These are phyloP conservation scores for Solen grandis DNA, from an alignment of 1,140 invertebrate species.

Conservation along the genomic window DNA sequence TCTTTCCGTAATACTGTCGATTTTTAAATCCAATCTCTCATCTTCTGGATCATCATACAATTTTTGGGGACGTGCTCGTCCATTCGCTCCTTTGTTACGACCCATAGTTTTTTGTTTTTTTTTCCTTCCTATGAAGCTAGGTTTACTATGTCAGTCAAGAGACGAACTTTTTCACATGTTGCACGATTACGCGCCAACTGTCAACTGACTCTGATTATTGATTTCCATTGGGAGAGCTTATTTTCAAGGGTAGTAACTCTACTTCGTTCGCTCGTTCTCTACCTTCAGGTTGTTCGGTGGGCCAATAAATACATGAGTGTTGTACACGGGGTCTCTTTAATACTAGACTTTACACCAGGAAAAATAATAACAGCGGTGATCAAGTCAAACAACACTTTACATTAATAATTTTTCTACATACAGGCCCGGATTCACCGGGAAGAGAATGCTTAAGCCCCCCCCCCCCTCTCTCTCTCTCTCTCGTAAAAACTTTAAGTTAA, in stretches of 20 bases:
- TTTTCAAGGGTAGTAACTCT: not conserved
- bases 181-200: constrained; percentile 46
- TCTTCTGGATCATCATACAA: constrained; percentile 73
- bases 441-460: no score
- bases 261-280: no score
- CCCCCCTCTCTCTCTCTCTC: no score
- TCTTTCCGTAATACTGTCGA: constrained; percentile 70
- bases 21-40: constrained; percentile 73
- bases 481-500: no score
- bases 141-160: not conserved
- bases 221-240: constrained; percentile 41
- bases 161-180: constrained; percentile 39
- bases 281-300: no score
- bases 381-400: no score
- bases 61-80: constrained; percentile 64
- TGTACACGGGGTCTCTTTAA: no score
- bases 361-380: no score
- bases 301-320: no score
- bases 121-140: not conserved
- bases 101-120: constrained; percentile 16
- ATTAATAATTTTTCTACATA: no score
- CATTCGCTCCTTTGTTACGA: constrained; percentile 30
- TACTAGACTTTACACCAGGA: no score
- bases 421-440: no score
- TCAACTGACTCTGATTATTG: constrained; percentile 43